These are phyloP conservation scores for Dicyrtomina minuta DNA, from an alignment of 2,888 invertebrate genomes.

Conservation along the genomic window DNA sequence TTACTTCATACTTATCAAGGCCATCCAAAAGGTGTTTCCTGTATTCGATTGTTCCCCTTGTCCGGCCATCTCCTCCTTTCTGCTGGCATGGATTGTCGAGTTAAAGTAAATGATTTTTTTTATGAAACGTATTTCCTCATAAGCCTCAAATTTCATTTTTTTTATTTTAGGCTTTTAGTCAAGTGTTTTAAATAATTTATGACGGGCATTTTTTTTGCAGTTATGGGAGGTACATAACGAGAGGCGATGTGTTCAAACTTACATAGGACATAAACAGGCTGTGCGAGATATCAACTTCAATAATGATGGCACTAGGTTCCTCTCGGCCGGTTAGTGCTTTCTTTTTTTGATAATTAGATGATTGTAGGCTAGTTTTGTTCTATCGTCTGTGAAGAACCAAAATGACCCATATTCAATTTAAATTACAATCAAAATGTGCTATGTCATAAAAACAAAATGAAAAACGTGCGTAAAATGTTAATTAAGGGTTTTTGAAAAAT, in stretches of 20 bases:
- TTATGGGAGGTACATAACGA: constrained; percentile 98
- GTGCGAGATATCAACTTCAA: constrained; percentile 96
- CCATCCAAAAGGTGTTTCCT: constrained; percentile 93
- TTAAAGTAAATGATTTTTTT: constrained; percentile 67
- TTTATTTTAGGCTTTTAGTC: neutral
- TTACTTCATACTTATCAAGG: constrained; percentile 96
- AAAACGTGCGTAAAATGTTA: too few species aligned
- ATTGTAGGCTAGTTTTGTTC: neutral
- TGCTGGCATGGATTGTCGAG: constrained; percentile 93
- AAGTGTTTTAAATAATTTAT: neutral
- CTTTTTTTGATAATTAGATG: neutral
- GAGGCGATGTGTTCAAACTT: constrained; percentile 87
- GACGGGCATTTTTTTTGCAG: constrained; percentile 59
- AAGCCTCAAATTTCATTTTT: neutral
- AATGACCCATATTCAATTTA: too few species aligned
- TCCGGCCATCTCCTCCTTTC: constrained; percentile 94
- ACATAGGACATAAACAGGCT: constrained; percentile 94
- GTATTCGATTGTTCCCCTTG: constrained; percentile 90
- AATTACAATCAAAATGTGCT: too few species aligned
- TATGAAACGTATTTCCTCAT: too few species aligned
- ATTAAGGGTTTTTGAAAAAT: too few species aligned
- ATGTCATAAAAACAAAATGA: too few species aligned
- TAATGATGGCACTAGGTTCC: constrained; percentile 85
- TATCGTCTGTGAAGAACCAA: too few species aligned
- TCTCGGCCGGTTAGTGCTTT: constrained; percentile 77